These are phyloP conservation scores for Scylla paramamosain DNA, from an alignment of 1,140 invertebrate species.

Conservation along the genomic window DNA sequence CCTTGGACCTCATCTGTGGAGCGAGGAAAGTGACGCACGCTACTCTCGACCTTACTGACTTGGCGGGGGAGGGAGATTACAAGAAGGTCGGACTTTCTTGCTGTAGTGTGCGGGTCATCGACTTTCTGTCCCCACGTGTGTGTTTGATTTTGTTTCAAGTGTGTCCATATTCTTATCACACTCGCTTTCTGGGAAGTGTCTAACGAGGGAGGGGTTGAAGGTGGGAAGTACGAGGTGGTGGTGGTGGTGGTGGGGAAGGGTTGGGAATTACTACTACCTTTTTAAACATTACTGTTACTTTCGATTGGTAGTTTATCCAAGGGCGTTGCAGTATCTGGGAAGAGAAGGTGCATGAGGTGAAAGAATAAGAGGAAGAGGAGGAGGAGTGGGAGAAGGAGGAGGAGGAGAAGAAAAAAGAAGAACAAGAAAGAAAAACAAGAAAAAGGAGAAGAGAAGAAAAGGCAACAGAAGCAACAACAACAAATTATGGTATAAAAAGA, in stretches of 20 bases:
- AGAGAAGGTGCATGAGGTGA: neutral
- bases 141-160: neutral
- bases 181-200: neutral
- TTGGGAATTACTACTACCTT: neutral
- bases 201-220: neutral
- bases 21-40: neutral
- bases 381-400: neutral
- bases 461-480: too few species aligned
- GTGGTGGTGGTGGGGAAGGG: neutral
- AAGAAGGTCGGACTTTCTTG: slow-evolving; percentile 11
- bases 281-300: neutral
- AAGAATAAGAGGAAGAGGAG: neutral
- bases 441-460: neutral
- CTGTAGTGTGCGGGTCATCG: neutral
- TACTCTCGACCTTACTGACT: neutral
- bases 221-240: too few species aligned
- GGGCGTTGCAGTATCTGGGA: neutral
- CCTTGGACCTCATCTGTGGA: neutral
- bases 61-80: neutral
- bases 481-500: neutral
- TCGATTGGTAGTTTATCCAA: neutral
- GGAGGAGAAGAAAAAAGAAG: neutral
- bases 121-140: neutral
- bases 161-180: neutral
- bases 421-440: neutral